These are phyloP conservation scores for Terrapene triunguis DNA, from an alignment of 2,113 vertebrate species.

Conservation along the genomic window DNA sequence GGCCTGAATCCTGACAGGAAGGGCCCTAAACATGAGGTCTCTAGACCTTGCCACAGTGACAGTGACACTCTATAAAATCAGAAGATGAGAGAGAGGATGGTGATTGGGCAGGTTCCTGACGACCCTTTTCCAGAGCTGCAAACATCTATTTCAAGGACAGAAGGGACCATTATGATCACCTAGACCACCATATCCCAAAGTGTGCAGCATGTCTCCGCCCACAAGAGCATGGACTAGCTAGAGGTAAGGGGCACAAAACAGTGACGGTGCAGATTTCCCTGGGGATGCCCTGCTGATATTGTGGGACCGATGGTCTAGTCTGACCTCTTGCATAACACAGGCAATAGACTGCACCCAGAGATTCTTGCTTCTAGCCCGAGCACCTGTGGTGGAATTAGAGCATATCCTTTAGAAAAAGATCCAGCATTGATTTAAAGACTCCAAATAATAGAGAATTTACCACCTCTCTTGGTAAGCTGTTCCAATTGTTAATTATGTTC, in stretches of 20 bases:
- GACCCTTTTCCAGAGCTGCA: neutral
- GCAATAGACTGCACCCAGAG: neutral
- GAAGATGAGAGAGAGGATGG: neutral
- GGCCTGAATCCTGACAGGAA: neutral
- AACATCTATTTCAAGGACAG: too few relatives aligned
- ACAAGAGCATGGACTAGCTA: too few relatives aligned
- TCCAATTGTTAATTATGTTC: neutral
- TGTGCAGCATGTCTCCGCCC: too few relatives aligned
- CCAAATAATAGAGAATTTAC: neutral
- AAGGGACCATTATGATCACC: neutral
- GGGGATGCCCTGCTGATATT: too few relatives aligned
- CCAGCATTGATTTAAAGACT: neutral
- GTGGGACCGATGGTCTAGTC: neutral
- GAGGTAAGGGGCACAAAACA: neutral
- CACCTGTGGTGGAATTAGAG: neutral
- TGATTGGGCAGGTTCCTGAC: neutral
- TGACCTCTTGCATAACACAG: neutral
- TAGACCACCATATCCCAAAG: too few relatives aligned
- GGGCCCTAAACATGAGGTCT: neutral
- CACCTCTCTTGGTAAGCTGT: neutral
- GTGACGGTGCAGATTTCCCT: too few relatives aligned
- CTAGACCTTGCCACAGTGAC: neutral
- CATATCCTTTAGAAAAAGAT: neutral
- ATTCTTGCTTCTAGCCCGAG: neutral
- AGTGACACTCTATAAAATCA: neutral